Evolutionary conservation across 2,113 vertebrate species (phyloP).

Genomic region (Alces alces): DNA sequence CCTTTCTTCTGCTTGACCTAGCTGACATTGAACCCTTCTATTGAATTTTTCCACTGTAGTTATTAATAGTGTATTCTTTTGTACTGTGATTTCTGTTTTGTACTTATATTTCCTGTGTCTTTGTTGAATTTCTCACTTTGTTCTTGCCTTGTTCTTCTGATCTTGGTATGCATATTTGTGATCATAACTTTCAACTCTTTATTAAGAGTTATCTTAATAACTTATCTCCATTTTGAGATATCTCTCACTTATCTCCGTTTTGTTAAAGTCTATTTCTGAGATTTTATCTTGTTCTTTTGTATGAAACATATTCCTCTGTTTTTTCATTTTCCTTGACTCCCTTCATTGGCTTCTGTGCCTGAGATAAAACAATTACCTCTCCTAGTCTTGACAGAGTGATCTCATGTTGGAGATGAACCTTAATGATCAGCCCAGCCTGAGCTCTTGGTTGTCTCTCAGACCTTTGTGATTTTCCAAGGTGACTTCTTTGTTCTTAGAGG

Average conservation of each 20-base stretch:
- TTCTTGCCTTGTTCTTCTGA: background rate
- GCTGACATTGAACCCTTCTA: background rate
- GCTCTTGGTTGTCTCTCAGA: background rate
- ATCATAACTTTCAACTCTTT: background rate
- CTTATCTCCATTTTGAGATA: background rate
- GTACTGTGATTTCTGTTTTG: background rate
- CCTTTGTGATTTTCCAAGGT: background rate
- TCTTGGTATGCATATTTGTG: background rate
- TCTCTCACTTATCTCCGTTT: background rate
- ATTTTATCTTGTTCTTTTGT: background rate
- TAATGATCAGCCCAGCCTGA: background rate
- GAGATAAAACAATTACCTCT: background rate
- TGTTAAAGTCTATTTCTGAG: background rate
- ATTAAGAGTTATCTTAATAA: background rate
- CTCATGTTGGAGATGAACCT: background rate
- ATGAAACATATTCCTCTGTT: background rate
- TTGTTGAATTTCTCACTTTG: background rate
- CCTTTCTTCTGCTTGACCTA: background rate
- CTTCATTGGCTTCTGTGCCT: background rate
- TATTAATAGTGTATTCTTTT: background rate
- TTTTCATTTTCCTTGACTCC: background rate
- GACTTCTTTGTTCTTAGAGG: background rate
- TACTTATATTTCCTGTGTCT: background rate
- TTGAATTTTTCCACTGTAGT: background rate
- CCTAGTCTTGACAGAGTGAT: background rate